phyloP scores from a whole-genome alignment of 2,888 invertebrate genomes.

The Drosophila neoperkinsi region DNA sequence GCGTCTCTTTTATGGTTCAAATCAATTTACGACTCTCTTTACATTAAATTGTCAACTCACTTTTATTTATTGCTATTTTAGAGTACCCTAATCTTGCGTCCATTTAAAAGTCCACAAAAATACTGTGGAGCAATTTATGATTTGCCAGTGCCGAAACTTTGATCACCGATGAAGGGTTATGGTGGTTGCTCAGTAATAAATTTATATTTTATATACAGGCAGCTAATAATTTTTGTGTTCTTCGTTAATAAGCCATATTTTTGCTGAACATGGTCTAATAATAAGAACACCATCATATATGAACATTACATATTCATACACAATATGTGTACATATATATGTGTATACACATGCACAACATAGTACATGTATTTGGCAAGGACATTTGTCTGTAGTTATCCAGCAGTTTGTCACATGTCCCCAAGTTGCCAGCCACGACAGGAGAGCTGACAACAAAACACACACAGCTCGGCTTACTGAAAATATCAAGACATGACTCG shows the following conservation, averaged over 20 bases:
- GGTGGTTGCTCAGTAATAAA: background rate
- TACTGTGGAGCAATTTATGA: background rate
- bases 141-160: background rate
- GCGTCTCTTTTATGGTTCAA: background rate
- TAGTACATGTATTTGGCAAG: constrained; percentile 12
- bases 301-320: constrained; percentile 8
- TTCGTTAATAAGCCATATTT: constrained; percentile 26
- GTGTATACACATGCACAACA: background rate
- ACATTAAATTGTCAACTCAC: constrained; percentile 1
- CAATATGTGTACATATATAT: background rate
- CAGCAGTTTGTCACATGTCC: constrained; percentile 66
- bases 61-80: constrained; percentile 8
- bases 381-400: constrained; percentile 39
- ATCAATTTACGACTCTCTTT: constrained; percentile 3
- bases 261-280: constrained; percentile 18
- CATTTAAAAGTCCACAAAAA: background rate
- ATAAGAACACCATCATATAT: constrained; percentile 21
- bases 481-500: constrained; percentile 53
- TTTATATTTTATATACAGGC: background rate
- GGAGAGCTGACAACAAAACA: constrained; percentile 32
- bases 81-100: background rate
- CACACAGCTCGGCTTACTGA: constrained; percentile 27
- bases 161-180: background rate
- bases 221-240: constrained; percentile 2
- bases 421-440: constrained; percentile 34